phyloP scores from a whole-genome alignment of 2,113 vertebrate species.

The Prionailurus viverrinus region DNA sequence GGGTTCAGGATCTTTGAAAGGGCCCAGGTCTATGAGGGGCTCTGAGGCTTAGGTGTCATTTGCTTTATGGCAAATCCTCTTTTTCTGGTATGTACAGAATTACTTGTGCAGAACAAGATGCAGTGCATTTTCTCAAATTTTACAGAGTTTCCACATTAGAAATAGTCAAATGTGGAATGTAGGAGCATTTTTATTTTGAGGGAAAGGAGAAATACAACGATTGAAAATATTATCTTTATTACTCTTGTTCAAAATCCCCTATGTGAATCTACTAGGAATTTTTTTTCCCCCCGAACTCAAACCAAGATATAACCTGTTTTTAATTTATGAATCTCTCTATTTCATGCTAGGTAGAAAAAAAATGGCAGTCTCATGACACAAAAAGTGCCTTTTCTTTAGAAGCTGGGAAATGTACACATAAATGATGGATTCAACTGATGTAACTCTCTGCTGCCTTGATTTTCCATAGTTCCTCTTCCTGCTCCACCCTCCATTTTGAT shows the following conservation, averaged over 20 bases:
- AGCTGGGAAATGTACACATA: not conserved
- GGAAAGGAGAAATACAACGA: not conserved
- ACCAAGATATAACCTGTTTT: not conserved
- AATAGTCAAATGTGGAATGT: not conserved
- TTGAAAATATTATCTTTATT: not conserved
- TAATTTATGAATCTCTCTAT: not conserved
- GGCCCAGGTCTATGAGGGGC: not conserved
- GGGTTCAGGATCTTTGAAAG: not conserved
- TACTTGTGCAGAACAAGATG: not conserved
- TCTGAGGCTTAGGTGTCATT: not conserved
- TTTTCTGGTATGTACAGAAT: not conserved
- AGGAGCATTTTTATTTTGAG: not conserved
- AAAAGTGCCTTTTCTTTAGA: not conserved
- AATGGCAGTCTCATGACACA: not conserved
- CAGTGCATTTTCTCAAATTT: not conserved
- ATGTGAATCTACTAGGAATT: not conserved
- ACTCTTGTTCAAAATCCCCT: not conserved
- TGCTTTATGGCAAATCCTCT: not conserved
- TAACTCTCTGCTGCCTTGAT: not conserved
- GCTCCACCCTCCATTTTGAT: not conserved
- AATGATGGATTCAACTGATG: not conserved
- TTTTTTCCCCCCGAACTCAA: not conserved
- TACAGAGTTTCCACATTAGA: not conserved
- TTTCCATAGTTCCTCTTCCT: not conserved
- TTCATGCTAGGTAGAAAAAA: not conserved